Conservation (phyloP, 2,113 vertebrate species). For the Lethenteron camtschaticum region DNA sequence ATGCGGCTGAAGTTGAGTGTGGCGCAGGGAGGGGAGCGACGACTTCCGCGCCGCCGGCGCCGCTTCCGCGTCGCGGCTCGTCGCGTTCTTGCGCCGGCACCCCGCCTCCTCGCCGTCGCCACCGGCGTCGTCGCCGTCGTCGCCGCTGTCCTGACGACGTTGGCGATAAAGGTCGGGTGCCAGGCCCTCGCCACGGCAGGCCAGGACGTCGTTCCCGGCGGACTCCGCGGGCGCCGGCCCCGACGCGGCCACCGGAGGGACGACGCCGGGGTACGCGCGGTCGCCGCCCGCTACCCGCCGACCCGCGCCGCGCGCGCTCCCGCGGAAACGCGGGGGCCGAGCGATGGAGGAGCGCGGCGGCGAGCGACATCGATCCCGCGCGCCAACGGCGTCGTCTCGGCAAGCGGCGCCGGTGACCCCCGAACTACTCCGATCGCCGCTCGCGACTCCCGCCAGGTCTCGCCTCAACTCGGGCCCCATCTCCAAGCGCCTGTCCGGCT, state of each 20-base stretch:
- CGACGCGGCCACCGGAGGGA: too few species aligned
- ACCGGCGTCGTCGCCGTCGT: too few species aligned
- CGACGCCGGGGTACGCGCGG: too few species aligned
- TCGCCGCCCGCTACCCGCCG: neutral
- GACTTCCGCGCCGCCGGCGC: too few species aligned
- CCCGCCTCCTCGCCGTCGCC: too few species aligned
- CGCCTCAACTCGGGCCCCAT: constrained; percentile 1
- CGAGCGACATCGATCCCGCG: neutral
- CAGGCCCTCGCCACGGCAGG: too few species aligned
- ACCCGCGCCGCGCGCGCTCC: neutral
- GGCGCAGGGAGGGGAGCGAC: neutral
- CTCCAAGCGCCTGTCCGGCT: neutral
- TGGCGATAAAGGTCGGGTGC: too few species aligned
- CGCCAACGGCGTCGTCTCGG: neutral
- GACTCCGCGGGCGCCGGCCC: too few species aligned
- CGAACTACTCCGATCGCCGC: neutral
- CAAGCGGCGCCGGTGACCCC: neutral
- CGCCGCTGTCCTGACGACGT: too few species aligned
- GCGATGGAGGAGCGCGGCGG: neutral
- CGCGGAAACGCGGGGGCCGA: neutral
- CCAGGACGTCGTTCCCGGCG: too few species aligned
- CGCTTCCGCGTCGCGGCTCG: too few species aligned
- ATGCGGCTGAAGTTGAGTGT: neutral
- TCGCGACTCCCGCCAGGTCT: neutral
- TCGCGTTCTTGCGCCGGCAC: too few species aligned